Evolutionary conservation across 1,140 invertebrate genomes (phyloP).

Genomic region (Temnothorax curvispinosus): DNA sequence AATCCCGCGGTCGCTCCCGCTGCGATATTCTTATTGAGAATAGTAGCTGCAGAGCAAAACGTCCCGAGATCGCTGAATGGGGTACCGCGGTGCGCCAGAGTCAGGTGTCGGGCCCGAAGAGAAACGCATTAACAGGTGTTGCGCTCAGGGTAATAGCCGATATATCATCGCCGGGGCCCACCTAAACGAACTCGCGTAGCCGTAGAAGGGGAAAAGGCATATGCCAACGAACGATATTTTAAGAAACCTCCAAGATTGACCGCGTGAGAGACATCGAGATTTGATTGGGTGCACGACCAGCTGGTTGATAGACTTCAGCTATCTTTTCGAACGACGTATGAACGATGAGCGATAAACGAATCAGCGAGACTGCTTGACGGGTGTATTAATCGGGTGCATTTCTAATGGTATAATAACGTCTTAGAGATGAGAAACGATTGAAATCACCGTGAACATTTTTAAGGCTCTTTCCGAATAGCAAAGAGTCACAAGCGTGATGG

Average conservation of each 20-base stretch:
- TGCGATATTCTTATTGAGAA: conserved; percentile 76
- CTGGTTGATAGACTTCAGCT: conserved; percentile 44
- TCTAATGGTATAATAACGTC: conserved; percentile 8
- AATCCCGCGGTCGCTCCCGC: conserved; percentile 70
- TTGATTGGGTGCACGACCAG: conserved; percentile 36
- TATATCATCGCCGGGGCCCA: conserved; percentile 76
- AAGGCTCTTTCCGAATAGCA: background rate
- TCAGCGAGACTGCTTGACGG: background rate
- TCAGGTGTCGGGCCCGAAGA: conserved; percentile 77
- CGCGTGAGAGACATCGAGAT: conserved; percentile 8
- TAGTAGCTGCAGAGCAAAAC: conserved; percentile 73
- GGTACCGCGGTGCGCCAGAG: conserved; percentile 61
- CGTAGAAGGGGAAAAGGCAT: conserved; percentile 12
- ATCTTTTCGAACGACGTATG: conserved; percentile 25
- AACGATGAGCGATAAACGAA: conserved; percentile 8
- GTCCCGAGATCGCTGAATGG: conserved; percentile 67
- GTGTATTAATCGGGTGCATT: conserved; percentile 11
- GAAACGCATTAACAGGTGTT: conserved; percentile 82
- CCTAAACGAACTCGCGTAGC: conserved; percentile 50
- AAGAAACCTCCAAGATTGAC: conserved; percentile 22
- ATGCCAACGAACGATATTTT: conserved; percentile 40
- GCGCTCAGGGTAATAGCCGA: conserved; percentile 77
- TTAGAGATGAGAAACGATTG: conserved; percentile 14
- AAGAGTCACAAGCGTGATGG: background rate
- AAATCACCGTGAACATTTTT: background rate